Conservation (phyloP, 2,113 vertebrate genomes). For the Prochilodus magdalenae region DNA sequence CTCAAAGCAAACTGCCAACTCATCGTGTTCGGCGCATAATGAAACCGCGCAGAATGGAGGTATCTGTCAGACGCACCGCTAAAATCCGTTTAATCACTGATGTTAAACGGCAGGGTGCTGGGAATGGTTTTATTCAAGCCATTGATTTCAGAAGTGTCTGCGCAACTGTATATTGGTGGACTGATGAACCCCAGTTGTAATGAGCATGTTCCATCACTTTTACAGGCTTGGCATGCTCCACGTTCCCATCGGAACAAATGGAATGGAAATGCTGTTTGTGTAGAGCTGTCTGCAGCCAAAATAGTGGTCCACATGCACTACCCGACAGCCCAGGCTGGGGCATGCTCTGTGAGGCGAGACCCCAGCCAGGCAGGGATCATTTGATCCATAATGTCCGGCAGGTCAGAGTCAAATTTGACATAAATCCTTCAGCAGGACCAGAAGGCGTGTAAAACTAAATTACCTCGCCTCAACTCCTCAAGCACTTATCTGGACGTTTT, state of each 20-base stretch:
- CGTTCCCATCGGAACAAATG: constrained; percentile 43
- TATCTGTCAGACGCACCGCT: constrained; percentile 26
- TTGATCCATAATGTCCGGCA: constrained; percentile 40
- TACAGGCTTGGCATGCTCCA: constrained; percentile 12
- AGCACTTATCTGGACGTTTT: not conserved
- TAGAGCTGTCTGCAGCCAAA: constrained; percentile 24
- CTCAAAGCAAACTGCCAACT: constrained; percentile 34
- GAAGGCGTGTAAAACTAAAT: constrained; percentile 25
- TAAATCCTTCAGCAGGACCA: constrained; percentile 32
- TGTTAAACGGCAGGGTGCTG: constrained; percentile 30
- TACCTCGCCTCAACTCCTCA: not conserved
- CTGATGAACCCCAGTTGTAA: constrained; percentile 37
- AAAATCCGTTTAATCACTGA: constrained; percentile 46
- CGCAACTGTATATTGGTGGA: constrained; percentile 25
- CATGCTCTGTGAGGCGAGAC: constrained; percentile 40
- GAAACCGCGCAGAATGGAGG: constrained; percentile 22
- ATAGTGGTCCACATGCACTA: constrained; percentile 4
- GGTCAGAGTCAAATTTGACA: constrained; percentile 20
- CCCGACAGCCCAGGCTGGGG: constrained; percentile 13
- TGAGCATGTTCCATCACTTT: constrained; percentile 44
- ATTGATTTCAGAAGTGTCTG: constrained; percentile 39
- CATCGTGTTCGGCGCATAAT: constrained; percentile 43
- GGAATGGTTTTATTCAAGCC: constrained; percentile 36
- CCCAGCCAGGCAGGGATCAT: constrained; percentile 40
- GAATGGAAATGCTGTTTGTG: constrained; percentile 51